Evolutionary conservation across 2,797 vertebrate species (phyloP).

Genomic region (Adrianichthys oophorus): DNA sequence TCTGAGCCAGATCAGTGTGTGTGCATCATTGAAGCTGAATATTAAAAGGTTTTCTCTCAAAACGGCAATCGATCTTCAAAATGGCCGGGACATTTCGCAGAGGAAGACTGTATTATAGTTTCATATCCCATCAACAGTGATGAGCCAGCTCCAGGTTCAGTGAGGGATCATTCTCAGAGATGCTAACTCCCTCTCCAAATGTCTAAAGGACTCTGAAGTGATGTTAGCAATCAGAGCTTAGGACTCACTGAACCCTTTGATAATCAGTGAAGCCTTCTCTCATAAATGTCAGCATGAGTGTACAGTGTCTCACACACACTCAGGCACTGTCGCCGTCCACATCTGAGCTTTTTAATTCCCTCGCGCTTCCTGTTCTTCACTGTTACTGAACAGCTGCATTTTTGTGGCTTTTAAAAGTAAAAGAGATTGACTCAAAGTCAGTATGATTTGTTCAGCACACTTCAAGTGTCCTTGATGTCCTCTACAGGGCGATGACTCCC

Average conservation of each 20-base stretch:
- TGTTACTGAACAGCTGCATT: not conserved
- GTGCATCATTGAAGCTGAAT: constrained; percentile 34
- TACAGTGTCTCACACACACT: constrained; percentile 15
- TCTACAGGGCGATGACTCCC: not conserved
- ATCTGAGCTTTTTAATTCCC: constrained; percentile 37
- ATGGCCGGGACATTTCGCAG: constrained; percentile 29
- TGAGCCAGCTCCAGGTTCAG: constrained; percentile 42
- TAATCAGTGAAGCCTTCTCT: constrained; percentile 57
- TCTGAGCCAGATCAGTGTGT: constrained; percentile 21
- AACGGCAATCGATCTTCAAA: constrained; percentile 48
- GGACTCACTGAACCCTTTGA: constrained; percentile 60
- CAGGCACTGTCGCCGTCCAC: constrained; percentile 45
- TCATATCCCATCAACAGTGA: constrained; percentile 28
- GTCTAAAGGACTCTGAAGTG: constrained; percentile 64
- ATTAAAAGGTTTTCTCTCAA: constrained; percentile 33
- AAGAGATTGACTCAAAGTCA: not conserved
- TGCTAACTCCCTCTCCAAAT: constrained; percentile 53
- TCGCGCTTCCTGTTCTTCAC: not conserved
- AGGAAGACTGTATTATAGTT: constrained; percentile 18
- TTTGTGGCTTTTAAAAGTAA: too few relatives aligned
- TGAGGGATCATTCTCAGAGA: constrained; percentile 55
- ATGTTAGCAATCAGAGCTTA: constrained; percentile 68
- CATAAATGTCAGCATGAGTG: constrained; percentile 59
- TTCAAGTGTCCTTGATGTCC: not conserved
- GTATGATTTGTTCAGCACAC: not conserved